These are phyloP conservation scores for Drosophila cyrtoloma DNA, from an alignment of 2,888 invertebrate species.

Conservation along the genomic window DNA sequence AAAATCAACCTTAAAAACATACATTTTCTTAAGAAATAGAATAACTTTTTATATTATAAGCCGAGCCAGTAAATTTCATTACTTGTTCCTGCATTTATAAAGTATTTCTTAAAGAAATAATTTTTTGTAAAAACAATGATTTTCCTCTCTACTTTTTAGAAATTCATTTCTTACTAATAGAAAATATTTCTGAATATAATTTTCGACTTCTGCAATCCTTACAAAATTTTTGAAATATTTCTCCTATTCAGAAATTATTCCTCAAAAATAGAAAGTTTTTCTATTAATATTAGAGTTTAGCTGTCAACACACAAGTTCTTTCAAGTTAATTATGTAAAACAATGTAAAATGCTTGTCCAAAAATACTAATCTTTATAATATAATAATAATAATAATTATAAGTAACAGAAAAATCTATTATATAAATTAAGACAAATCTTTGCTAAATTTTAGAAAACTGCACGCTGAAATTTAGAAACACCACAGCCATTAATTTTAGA, in stretches of 20 bases:
- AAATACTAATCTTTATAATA: too few relatives aligned
- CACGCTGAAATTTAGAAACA: too few relatives aligned
- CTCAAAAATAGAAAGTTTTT: background rate
- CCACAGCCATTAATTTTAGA: too few relatives aligned
- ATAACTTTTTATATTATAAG: too few relatives aligned
- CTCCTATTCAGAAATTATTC: background rate
- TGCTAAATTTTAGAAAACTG: background rate
- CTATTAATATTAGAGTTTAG: background rate
- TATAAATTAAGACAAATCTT: background rate
- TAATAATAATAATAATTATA: background rate
- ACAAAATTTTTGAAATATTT: background rate
- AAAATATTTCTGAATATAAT: background rate
- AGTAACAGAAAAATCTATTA: background rate
- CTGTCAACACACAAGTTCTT: background rate
- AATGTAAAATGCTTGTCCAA: background rate
- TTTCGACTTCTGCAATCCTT: background rate
- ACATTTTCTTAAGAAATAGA: too few relatives aligned
- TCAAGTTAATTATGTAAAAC: background rate
- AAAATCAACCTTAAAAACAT: background rate
- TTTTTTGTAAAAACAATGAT: background rate
- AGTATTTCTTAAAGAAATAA: background rate
- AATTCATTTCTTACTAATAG: background rate
- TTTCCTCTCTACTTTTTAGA: background rate
- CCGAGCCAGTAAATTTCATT: too few relatives aligned
- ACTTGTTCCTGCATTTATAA: background rate